phyloP scores from a whole-genome alignment of 1,140 invertebrate genomes.

The Apocrypta bakeri region DNA sequence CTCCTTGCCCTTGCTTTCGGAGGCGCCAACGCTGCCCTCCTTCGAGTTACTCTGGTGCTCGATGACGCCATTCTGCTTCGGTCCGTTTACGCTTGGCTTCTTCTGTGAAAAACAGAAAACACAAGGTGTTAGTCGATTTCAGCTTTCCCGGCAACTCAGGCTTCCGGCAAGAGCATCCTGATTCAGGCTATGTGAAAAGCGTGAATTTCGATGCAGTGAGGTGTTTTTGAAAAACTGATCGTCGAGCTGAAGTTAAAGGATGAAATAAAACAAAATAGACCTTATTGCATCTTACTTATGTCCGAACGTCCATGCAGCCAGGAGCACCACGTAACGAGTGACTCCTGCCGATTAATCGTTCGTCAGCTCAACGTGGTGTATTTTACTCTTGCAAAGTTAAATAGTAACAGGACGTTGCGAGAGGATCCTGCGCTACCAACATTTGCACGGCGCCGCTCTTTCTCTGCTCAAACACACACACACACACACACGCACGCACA shows the following conservation, averaged over 20 bases:
- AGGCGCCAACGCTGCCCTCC: conserved; percentile 58
- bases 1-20: conserved; percentile 67
- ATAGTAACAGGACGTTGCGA: not conserved
- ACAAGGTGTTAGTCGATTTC: not conserved
- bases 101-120: conserved; percentile 59
- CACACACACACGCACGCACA: too few species aligned
- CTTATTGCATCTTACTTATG: not conserved
- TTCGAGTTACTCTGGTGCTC: conserved; percentile 63
- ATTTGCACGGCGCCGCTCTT: not conserved
- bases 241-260: not conserved
- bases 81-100: conserved; percentile 58
- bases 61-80: conserved; percentile 68
- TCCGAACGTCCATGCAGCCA: not conserved
- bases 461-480: not conserved
- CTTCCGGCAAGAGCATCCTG: not conserved
- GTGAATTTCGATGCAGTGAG: not conserved
- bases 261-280: not conserved
- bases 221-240: not conserved
- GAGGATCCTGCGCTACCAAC: not conserved
- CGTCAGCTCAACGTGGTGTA: not conserved
- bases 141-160: not conserved
- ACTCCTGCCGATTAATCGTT: not conserved
- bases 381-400: not conserved
- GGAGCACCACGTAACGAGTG: not conserved
- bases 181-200: not conserved